Conservation (phyloP, 2,113 vertebrate species). For the Podocnemis expansa region DNA sequence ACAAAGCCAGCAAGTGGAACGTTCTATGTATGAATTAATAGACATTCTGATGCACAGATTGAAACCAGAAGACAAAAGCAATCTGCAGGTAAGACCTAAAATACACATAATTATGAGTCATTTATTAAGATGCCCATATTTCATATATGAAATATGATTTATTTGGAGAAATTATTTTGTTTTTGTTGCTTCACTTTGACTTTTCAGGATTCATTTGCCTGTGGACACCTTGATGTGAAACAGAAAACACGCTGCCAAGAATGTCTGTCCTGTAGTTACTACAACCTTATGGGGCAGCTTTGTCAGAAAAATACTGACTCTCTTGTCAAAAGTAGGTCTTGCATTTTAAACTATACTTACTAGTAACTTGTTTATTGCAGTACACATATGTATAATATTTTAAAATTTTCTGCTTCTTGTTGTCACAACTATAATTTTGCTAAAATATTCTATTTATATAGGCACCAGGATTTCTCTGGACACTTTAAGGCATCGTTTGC, state of each 20-base stretch:
- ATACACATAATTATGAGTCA: neutral
- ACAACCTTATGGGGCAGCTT: constrained; percentile 81
- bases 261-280: constrained; percentile 82
- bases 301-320: constrained; percentile 85
- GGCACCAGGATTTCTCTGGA: constrained; percentile 81
- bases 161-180: neutral
- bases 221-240: constrained; percentile 78
- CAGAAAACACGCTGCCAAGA: constrained; percentile 84
- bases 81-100: constrained; percentile 74
- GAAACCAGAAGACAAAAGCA: constrained; percentile 63
- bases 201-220: constrained; percentile 77
- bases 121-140: neutral
- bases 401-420: neutral
- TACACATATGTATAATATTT: neutral
- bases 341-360: neutral
- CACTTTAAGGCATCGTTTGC: constrained; percentile 75
- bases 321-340: constrained; percentile 82
- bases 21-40: constrained; percentile 75
- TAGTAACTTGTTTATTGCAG: neutral
- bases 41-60: constrained; percentile 78
- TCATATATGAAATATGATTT: neutral
- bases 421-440: neutral
- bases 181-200: neutral
- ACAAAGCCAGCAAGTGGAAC: constrained; percentile 85
- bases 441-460: constrained; percentile 47